Evolutionary conservation across 2,113 vertebrate genomes (phyloP).

Genomic region (Dasypus novemcinctus): DNA sequence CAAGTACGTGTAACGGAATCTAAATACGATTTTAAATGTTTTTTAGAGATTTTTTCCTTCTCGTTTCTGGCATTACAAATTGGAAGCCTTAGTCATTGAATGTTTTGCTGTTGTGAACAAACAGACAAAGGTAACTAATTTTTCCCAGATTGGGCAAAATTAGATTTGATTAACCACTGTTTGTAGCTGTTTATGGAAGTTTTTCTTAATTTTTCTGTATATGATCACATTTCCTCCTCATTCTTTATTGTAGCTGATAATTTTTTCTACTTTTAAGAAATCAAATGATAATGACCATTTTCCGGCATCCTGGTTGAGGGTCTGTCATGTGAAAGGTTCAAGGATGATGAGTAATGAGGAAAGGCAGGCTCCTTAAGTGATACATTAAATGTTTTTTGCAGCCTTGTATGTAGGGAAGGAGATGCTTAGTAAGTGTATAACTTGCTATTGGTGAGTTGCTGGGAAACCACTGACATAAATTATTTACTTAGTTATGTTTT

Average conservation of each 20-base stretch:
- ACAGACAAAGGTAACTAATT: background rate
- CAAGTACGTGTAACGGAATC: conserved; percentile 83
- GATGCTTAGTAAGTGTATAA: background rate
- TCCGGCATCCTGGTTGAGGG: background rate
- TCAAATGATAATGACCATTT: background rate
- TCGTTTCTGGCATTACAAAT: background rate
- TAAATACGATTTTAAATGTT: background rate
- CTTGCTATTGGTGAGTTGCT: background rate
- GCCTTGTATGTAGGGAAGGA: background rate
- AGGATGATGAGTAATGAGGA: background rate
- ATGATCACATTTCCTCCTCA: background rate
- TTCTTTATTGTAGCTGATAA: background rate
- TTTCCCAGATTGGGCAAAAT: background rate
- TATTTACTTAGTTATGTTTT: background rate
- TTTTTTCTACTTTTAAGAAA: conserved; percentile 15
- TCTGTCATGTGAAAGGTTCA: background rate
- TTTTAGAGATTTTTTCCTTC: background rate
- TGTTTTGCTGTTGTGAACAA: background rate
- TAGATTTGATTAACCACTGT: conserved; percentile 5
- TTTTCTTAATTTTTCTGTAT: conserved; percentile 31
- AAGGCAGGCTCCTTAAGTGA: background rate
- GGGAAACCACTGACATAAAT: background rate
- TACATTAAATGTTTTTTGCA: background rate
- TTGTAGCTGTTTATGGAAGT: background rate
- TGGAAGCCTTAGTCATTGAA: background rate